Evolutionary conservation across 2,113 vertebrate species (phyloP), one percentile per base, ranked within the genome.

Genomic region (Sinocyclocheilus grahami): DNA sequence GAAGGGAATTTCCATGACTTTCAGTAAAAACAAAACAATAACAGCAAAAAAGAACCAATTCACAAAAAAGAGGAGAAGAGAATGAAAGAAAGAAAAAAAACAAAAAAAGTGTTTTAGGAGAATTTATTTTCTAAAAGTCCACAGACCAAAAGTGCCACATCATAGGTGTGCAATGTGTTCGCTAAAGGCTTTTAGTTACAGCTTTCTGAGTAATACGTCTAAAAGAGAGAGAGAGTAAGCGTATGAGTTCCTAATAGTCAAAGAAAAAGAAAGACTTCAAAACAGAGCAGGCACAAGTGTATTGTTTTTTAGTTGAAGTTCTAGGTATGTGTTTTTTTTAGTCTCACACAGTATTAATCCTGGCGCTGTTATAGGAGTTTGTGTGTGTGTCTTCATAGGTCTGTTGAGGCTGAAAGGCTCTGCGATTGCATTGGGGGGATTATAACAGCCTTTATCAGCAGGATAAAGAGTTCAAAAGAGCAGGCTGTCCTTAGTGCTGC

Each of bases 401-500:
- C 42, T 46, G 60, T 24, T 27, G 67, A 51, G 48, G 48, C 48
- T 51, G 48, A 51, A 12, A 24, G 58, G 78, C 78, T 55, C 77
- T 63, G 37, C 37, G 30, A 85, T 85, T 85, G 84, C 84, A 33
- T 78, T 85, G 69, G 39, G 84, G 48, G 63, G 82, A 85, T 81
- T 87, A 81, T 74, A 81, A 67, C 67, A 87, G 55, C 69, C 69
- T 87, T 81, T 71, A 82, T 85, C 76, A 75, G 77, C 63, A 46
- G 55, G 60, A 87, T 75, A 83, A 72, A 79, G 51, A 65, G 84
- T 85, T 85, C 84, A 85, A 78, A 78, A 85, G 84, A 85, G 84
- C 84, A 85, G 75, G 78, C 58, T 33, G 83, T 51, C 60, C 37
- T 80, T 75, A 63, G 76, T 63, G 67, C 27, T 63, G 67, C 27